Base-by-base conservation (phyloP, 2,797 vertebrate species). In the Botia kubotai region DNA sequence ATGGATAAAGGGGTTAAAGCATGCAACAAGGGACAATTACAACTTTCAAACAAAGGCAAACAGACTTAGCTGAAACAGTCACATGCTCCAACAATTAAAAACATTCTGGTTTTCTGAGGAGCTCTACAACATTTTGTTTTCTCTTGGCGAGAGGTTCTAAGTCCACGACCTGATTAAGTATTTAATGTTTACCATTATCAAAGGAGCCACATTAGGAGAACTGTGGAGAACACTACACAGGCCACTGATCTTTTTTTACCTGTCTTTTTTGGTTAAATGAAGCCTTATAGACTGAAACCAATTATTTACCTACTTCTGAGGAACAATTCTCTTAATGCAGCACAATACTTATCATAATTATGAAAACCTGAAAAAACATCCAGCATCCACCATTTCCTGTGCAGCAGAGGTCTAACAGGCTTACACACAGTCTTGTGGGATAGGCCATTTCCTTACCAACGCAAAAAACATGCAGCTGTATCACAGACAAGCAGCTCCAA, bases 151-250 rank as follows among this genome's bases (percentile, higher is more conserved):
- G 62, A 53, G 17, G 12, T 73, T 62, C 55, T 60, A 29, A 19
- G 39, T 52, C 43, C 12, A 72, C 5, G 4, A 66, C 36, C 93
- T 93, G 93, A 95, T 95, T 94, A 95, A 93, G 90, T 92, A 63
- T 94, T 95, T 95, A 94, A 95, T 95, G 93, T 95, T 95, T 94
- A 95, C 92, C 91, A 91, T 92, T 92, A 91, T 92, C 90, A 91
- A 90, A 90, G 91, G 89, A 86, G 16, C 17, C 4, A 33, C 19
- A 72, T 79, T 72, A 43, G 14, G 46, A 67, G 21, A 79, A 53
- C 39, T 7, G 16, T 13, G 55, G 48, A 53, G 36, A 67, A 70
- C 0, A 33, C 70, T 21, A 23, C 36, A 43, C 50, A 58, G 16
- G 11, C 57, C 23, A 14, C 46, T 39, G 16, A 33, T 63, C n/a